Percentiles rank a stretch among this genome's conserved stretches.
Evolutionary conservation across 2,888 invertebrate genomes (phyloP).

Genomic region (Salpingus planirostris): DNA sequence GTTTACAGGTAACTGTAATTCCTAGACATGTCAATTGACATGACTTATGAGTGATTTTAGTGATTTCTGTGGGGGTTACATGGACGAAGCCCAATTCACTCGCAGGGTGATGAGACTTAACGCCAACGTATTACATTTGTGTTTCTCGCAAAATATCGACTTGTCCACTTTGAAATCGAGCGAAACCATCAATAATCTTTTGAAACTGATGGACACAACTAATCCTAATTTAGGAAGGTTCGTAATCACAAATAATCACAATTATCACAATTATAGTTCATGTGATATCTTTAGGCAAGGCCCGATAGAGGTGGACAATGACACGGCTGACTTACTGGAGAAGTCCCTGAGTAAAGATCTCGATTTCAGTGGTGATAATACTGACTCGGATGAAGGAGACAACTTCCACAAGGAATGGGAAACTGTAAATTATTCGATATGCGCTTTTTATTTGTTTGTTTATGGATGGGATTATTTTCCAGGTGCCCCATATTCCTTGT

Average conservation of each 20-base stretch:
- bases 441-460: constrained; percentile 5
- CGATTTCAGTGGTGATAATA: constrained; percentile 51
- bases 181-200: constrained; percentile 63
- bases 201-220: constrained; percentile 57
- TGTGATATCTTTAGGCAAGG: constrained; percentile 49
- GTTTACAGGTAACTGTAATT: constrained; percentile 48
- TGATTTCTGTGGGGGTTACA: constrained; percentile 69
- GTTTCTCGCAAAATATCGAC: constrained; percentile 67
- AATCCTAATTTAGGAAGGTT: constrained; percentile 66
- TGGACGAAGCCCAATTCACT: constrained; percentile 63
- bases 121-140: constrained; percentile 69
- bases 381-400: constrained; percentile 64
- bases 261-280: no score
- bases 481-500: constrained; percentile 49
- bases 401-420: constrained; percentile 75
- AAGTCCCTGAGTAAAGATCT: constrained; percentile 52
- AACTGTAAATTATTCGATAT: constrained; percentile 46
- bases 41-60: constrained; percentile 39
- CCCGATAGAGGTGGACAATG: constrained; percentile 51
- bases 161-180: constrained; percentile 53
- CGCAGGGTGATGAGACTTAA: constrained; percentile 69
- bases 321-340: constrained; percentile 52
- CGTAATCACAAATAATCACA: no score
- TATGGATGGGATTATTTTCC: constrained; percentile 10
- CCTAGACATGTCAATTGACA: background rate